A percentile compares a stretch with the other conserved stretches of the same genome.
Evolutionary conservation across 2,797 vertebrate species (phyloP).

Genomic region (Platyrinchus mystaceus): DNA sequence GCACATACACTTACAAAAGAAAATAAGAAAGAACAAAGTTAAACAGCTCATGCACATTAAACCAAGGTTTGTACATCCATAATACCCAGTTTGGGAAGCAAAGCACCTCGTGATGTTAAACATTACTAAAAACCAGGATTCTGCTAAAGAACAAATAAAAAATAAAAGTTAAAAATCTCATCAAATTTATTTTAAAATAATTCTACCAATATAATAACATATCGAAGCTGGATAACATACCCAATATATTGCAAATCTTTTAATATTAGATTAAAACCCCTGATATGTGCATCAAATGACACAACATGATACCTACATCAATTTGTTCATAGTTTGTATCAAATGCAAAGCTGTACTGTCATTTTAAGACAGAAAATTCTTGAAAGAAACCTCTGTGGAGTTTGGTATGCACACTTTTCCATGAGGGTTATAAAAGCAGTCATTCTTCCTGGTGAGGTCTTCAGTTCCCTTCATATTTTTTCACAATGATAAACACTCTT

Average conservation of each 20-base stretch:
- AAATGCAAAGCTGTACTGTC: background rate
- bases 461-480: background rate
- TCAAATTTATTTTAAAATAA: background rate
- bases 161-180: background rate
- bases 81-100: background rate
- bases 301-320: background rate
- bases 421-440: background rate
- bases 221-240: background rate
- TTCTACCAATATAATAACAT: background rate
- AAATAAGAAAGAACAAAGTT: background rate
- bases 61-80: background rate
- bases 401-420: background rate
- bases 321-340: background rate
- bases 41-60: background rate
- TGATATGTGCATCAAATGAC: background rate
- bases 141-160: background rate
- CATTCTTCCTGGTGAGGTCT: background rate
- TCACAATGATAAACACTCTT: background rate
- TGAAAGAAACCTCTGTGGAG: background rate
- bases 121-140: background rate
- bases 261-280: background rate
- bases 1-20: background rate
- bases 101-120: background rate
- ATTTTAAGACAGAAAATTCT: background rate
- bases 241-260: background rate